Evolutionary conservation across 2,113 vertebrate species (phyloP).

Genomic region (Tachycineta bicolor): DNA sequence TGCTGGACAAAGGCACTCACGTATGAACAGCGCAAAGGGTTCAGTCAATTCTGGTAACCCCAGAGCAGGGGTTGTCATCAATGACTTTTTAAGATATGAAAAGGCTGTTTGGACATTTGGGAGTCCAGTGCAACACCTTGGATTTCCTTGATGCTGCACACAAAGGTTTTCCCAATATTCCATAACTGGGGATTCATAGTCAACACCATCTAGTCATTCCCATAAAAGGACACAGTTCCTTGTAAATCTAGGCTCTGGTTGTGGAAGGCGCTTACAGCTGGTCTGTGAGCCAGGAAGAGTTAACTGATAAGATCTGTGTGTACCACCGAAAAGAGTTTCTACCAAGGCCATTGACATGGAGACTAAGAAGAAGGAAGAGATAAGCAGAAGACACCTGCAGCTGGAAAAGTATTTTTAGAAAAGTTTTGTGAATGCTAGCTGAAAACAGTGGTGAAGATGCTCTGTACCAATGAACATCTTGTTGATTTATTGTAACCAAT

Average conservation of each 20-base stretch:
- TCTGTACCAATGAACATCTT: too few species aligned
- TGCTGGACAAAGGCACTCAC: background rate
- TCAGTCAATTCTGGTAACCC: background rate
- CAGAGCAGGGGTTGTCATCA: background rate
- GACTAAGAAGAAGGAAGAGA: too few species aligned
- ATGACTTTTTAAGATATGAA: background rate
- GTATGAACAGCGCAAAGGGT: background rate
- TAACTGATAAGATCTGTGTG: too few species aligned
- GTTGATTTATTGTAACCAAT: too few species aligned
- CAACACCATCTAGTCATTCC: background rate
- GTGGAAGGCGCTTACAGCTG: too few species aligned
- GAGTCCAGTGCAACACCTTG: background rate
- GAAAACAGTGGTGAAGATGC: too few species aligned
- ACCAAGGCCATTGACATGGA: too few species aligned
- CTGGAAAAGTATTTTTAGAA: too few species aligned
- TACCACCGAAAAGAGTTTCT: too few species aligned
- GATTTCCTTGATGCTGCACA: background rate
- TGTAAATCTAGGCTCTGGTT: background rate
- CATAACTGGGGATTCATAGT: background rate
- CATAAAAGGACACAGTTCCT: background rate
- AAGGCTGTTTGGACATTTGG: background rate
- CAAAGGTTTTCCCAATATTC: background rate
- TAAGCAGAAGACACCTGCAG: too few species aligned
- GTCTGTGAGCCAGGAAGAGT: too few species aligned
- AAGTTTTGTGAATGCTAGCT: too few species aligned